Evolutionary conservation across 1,140 invertebrate species (phyloP), one percentile per base, ranked within the genome.

Genomic region (Drosophila ananassae): DNA sequence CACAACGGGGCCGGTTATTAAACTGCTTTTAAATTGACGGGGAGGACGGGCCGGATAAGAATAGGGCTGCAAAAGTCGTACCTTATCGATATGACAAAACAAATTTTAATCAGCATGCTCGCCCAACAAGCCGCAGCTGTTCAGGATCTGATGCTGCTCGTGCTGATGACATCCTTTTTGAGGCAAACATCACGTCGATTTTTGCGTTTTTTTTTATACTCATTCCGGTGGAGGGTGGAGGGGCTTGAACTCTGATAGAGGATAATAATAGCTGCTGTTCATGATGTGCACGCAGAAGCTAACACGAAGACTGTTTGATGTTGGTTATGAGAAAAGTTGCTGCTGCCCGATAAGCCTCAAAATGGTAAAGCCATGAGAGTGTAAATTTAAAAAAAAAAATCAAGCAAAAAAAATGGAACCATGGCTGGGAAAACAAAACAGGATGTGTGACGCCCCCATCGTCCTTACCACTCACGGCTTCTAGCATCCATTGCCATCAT

Each of bases 11-110:
- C 51, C 57, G 81, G 82, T 81, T 87, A 87, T 85, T 87, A 77
- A 85, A 85, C 81, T 57, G 78, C 67, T 37, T 46, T 24, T 47
- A 60, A 41, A 60, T 53, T 17, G 68, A 48, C 46, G 62, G 53
- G n/a, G 51, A 2, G 22, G 10, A 44, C 17, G 34, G 32, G 37
- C 9, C 17, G 13, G 34, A 37, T 10, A 44, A 5, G 21, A 39
- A 41, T 47, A 30, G 46, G 71, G 61, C 73, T 74, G 71, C 85
- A 71, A 87, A 85, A 74, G 63, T 74, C 63, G 41, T 52, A 87
- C 73, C 81, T 74, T 85, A 84, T 84, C 81, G 82, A 77, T 81
- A 67, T 85, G 81, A 87, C 81, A 74, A 85, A 85, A 81, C 82
- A 87, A 85, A 87, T 85, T 85, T 87, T 87, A 81, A 85, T 85